Percentiles rank a stretch among this genome's conserved stretches.
phyloP scores from a whole-genome alignment of 2,888 invertebrate genomes.

The Myopa tessellatipennis region DNA sequence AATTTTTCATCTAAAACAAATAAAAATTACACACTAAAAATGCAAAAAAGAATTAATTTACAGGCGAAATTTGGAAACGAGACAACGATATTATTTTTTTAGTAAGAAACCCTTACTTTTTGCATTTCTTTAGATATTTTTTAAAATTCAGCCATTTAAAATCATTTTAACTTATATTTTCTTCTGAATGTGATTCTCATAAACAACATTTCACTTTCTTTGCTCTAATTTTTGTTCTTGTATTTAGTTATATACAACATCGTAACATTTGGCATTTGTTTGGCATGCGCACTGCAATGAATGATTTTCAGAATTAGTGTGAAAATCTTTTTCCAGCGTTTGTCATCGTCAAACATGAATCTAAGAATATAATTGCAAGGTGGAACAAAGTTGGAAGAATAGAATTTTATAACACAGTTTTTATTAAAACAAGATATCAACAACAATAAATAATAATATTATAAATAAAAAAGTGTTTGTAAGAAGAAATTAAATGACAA shows the following conservation, averaged over 20 bases:
- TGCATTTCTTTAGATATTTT: too few relatives aligned
- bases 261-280: slow-evolving; percentile 14
- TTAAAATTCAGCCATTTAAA: too few relatives aligned
- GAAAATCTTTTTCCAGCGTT: slow-evolving; percentile 29
- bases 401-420: not conserved
- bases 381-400: slow-evolving; percentile 8
- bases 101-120: too few relatives aligned
- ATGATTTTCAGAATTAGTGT: slow-evolving; percentile 26
- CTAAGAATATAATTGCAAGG: not conserved
- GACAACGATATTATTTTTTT: too few relatives aligned
- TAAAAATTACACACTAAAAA: too few relatives aligned
- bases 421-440: too few relatives aligned
- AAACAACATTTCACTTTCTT: slow-evolving; percentile 13
- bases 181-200: not conserved
- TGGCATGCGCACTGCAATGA: slow-evolving; percentile 26
- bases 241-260: not conserved
- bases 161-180: not conserved
- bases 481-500: too few relatives aligned
- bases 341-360: slow-evolving; percentile 18
- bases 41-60: too few relatives aligned
- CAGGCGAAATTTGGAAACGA: too few relatives aligned
- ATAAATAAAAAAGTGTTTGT: not conserved
- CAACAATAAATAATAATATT: not conserved
- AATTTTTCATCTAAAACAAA: too few relatives aligned
- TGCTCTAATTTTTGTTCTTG: not conserved